Percentiles rank a stretch among this genome's conserved stretches.
Evolutionary conservation across 2,113 vertebrate genomes (phyloP).

Genomic region (Chroicocephalus ridibundus): DNA sequence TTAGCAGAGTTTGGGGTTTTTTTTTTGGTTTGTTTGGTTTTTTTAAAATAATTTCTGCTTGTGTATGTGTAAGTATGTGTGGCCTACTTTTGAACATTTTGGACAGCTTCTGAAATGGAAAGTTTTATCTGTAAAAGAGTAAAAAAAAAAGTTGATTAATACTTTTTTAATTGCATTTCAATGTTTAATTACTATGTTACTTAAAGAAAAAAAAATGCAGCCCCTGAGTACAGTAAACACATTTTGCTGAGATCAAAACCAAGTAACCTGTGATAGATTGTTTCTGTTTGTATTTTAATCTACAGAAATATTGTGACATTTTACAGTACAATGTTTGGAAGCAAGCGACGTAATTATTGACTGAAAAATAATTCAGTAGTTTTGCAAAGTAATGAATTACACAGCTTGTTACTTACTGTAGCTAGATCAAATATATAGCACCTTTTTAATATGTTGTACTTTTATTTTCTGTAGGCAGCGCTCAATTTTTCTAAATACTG

Average conservation of each 20-base stretch:
- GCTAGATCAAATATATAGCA: background rate
- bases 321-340: background rate
- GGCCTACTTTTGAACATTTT: background rate
- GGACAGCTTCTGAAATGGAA: background rate
- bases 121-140: background rate
- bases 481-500: conserved; percentile 97
- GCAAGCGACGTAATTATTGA: background rate
- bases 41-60: background rate
- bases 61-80: background rate
- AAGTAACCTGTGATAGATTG: background rate
- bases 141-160: background rate
- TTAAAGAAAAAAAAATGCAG: background rate
- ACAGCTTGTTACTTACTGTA: background rate
- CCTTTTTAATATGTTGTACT: background rate
- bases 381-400: background rate
- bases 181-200: background rate
- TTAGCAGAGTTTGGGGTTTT: background rate
- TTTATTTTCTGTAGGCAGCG: conserved; percentile 78
- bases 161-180: background rate
- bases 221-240: background rate
- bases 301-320: background rate
- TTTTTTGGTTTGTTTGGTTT: background rate
- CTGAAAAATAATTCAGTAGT: background rate
- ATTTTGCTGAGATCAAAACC: background rate
- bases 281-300: background rate